phyloP scores from a whole-genome alignment of 2,113 vertebrate genomes.

The Danio rerio region DNA sequence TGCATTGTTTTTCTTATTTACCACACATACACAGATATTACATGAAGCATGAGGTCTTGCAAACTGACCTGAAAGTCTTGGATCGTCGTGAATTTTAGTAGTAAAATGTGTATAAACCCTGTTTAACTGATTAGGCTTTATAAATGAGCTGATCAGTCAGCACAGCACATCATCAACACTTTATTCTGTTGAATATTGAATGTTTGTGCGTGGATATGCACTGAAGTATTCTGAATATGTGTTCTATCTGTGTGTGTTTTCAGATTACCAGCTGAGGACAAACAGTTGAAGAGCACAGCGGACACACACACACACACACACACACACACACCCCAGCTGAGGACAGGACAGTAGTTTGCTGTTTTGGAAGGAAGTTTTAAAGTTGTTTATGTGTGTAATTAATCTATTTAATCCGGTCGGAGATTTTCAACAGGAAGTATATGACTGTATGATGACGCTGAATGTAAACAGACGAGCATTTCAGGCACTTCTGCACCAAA shows the following conservation, averaged over 20 bases:
- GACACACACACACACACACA: background rate
- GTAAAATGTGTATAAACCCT: too few species aligned
- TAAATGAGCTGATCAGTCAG: too few species aligned
- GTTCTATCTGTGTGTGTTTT: constrained; percentile 42
- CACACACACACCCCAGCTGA: background rate
- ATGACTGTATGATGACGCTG: background rate
- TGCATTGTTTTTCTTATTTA: too few species aligned
- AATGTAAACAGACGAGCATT: constrained; percentile 6
- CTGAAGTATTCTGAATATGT: too few species aligned
- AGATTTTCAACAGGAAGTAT: background rate
- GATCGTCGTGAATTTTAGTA: too few species aligned
- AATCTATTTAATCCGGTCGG: background rate
- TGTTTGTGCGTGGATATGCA: too few species aligned
- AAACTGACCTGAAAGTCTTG: too few species aligned
- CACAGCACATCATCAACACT: too few species aligned
- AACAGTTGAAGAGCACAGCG: constrained; percentile 14
- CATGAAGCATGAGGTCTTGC: too few species aligned
- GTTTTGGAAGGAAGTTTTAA: background rate
- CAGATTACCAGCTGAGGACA: constrained; percentile 81
- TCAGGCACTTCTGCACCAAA: constrained; percentile 46
- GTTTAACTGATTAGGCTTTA: too few species aligned
- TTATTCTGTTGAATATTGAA: too few species aligned
- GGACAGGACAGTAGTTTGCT: background rate
- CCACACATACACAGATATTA: too few species aligned
- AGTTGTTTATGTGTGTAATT: background rate